These are phyloP conservation scores for Epinephelus awoara DNA, from an alignment of 2,797 vertebrate genomes.

Conservation along the genomic window DNA sequence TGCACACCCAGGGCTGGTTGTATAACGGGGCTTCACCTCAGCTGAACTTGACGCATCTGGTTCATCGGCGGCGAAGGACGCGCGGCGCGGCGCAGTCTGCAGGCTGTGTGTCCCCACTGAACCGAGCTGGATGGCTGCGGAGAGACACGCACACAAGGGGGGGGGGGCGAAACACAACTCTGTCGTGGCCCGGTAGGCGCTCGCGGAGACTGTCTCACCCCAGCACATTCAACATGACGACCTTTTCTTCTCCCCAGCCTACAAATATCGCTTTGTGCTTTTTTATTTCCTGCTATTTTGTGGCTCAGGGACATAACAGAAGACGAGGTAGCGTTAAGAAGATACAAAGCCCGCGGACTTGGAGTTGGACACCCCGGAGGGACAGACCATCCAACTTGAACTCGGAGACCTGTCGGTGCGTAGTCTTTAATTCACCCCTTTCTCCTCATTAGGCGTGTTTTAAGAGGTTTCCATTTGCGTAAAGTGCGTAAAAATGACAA, in stretches of 20 bases:
- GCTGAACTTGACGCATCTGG: conserved; percentile 85
- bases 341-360: conserved; percentile 47
- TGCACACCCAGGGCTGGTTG: conserved; percentile 66
- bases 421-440: conserved; percentile 31
- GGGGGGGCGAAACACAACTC: not conserved
- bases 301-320: conserved; percentile 25
- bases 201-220: conserved; percentile 9
- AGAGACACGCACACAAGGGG: conserved; percentile 20
- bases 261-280: conserved; percentile 15
- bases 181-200: conserved; percentile 1
- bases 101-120: conserved; percentile 75
- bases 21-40: conserved; percentile 86
- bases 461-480: conserved; percentile 7
- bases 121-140: conserved; percentile 62
- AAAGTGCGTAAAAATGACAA: conserved; percentile 31
- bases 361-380: conserved; percentile 50
- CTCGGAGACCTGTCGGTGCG: conserved; percentile 67
- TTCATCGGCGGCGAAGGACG: conserved; percentile 67
- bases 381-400: conserved; percentile 65
- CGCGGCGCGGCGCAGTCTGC: conserved; percentile 57
- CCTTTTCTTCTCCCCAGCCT: not conserved
- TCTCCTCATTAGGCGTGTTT: not conserved
- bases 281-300: conserved; percentile 7
- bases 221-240: not conserved
- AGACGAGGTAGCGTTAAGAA: conserved; percentile 33